Percentiles rank a stretch among this genome's conserved stretches.
Conservation (phyloP, 2,797 vertebrate species). For the Phrynocephalus forsythii region DNA sequence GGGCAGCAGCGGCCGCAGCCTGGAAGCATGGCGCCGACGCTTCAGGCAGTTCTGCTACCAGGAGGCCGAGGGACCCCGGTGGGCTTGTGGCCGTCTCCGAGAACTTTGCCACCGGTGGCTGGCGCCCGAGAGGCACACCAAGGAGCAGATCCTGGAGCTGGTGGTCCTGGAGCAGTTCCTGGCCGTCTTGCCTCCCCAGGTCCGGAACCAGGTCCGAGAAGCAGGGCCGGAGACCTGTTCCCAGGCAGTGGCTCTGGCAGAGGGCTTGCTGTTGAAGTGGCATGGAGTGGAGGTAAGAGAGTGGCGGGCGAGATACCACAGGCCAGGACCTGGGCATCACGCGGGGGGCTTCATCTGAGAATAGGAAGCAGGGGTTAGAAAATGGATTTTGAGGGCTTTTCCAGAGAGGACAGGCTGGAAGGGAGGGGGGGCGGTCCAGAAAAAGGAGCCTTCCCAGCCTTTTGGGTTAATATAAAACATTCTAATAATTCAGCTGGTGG, state of each 20-base stretch:
- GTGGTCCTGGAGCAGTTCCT: slow-evolving; percentile 8
- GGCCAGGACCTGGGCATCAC: neutral
- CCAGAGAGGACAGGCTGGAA: too few relatives aligned
- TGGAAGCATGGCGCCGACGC: neutral
- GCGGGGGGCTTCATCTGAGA: neutral
- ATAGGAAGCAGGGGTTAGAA: neutral
- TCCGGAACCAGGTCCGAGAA: neutral
- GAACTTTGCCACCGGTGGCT: slow-evolving; percentile 2
- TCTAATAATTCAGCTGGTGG: neutral
- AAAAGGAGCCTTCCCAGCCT: too few relatives aligned
- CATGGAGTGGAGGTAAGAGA: neutral
- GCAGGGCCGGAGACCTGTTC: neutral
- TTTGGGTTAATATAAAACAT: neutral
- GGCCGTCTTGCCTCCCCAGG: neutral
- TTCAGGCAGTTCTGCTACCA: neutral
- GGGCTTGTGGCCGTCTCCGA: neutral
- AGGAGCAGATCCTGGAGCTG: slow-evolving; percentile 5
- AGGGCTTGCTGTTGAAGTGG: neutral
- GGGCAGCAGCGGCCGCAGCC: too few relatives aligned
- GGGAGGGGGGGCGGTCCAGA: too few relatives aligned
- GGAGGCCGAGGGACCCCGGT: neutral
- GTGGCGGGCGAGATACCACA: neutral
- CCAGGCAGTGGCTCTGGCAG: neutral
- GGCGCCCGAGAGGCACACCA: neutral
- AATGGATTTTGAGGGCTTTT: too few relatives aligned